phyloP scores from a whole-genome alignment of 2,797 vertebrate genomes.

The Paedocypris micromegethes region DNA sequence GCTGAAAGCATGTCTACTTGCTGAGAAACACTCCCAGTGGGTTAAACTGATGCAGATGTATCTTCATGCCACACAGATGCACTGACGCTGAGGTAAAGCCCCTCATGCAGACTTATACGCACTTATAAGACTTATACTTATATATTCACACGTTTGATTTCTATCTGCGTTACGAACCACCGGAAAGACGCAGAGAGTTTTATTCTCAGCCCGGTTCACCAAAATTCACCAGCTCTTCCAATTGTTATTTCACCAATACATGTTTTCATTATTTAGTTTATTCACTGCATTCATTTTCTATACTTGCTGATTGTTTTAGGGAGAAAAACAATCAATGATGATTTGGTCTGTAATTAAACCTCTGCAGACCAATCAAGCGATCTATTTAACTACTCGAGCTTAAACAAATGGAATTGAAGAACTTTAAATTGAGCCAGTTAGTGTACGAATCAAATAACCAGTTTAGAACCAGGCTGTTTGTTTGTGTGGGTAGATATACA shows the following conservation, averaged over 20 bases:
- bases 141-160: slow-evolving; percentile 40
- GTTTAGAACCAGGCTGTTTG: background rate
- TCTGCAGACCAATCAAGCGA: slow-evolving; percentile 26
- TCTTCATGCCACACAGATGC: slow-evolving; percentile 44
- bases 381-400: slow-evolving; percentile 18
- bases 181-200: background rate
- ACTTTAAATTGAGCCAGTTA: slow-evolving; percentile 5
- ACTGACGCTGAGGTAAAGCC: background rate
- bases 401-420: slow-evolving; percentile 4
- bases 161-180: slow-evolving; percentile 32
- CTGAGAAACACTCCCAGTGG: slow-evolving; percentile 77
- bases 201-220: slow-evolving; percentile 7
- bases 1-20: slow-evolving; percentile 70
- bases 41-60: slow-evolving; percentile 78
- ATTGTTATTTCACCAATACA: background rate
- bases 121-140: background rate
- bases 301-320: slow-evolving; percentile 36
- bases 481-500: background rate
- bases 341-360: slow-evolving; percentile 25
- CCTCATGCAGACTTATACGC: background rate
- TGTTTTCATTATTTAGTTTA: slow-evolving; percentile 29
- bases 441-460: slow-evolving; percentile 12
- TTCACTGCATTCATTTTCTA: slow-evolving; percentile 16
- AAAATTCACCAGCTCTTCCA: slow-evolving; percentile 1
- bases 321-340: slow-evolving; percentile 40